Percentiles rank a stretch among this genome's conserved stretches.
Conservation (phyloP, 1,140 invertebrate genomes). For the Danaus melanippus region DNA sequence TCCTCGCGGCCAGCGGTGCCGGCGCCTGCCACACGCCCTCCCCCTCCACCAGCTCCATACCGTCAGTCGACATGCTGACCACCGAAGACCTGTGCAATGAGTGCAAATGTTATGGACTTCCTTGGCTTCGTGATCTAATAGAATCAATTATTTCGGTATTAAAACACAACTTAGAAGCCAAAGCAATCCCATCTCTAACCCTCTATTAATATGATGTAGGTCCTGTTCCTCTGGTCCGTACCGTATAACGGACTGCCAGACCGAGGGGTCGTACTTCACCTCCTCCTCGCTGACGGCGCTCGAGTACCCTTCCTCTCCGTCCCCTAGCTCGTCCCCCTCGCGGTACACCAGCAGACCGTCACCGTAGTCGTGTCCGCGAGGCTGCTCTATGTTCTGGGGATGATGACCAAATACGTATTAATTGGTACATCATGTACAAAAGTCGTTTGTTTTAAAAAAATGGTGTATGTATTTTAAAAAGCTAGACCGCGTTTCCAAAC, state of each 20-base stretch:
- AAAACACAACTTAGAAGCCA: too few relatives aligned
- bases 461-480: too few relatives aligned
- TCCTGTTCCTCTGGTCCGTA: slow-evolving; percentile 65
- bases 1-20: slow-evolving; percentile 50
- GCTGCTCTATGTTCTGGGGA: too few relatives aligned
- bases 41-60: slow-evolving; percentile 19
- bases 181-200: slow-evolving; percentile 40
- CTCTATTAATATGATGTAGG: slow-evolving; percentile 64
- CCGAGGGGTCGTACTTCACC: slow-evolving; percentile 72
- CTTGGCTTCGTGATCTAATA: too few relatives aligned
- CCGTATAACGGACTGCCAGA: slow-evolving; percentile 77
- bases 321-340: slow-evolving; percentile 55
- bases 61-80: slow-evolving; percentile 22
- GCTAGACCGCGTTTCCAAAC: too few relatives aligned
- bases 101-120: not conserved
- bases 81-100: slow-evolving; percentile 18
- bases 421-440: too few relatives aligned
- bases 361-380: slow-evolving; percentile 74
- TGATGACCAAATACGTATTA: too few relatives aligned
- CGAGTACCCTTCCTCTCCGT: slow-evolving; percentile 77
- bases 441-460: too few relatives aligned
- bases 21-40: slow-evolving; percentile 29
- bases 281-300: slow-evolving; percentile 78
- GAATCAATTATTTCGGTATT: too few relatives aligned
- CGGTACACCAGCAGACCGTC: slow-evolving; percentile 75